Evolutionary conservation across 2,113 vertebrate genomes (phyloP).

Genomic region (Melanerpes formicivorus): DNA sequence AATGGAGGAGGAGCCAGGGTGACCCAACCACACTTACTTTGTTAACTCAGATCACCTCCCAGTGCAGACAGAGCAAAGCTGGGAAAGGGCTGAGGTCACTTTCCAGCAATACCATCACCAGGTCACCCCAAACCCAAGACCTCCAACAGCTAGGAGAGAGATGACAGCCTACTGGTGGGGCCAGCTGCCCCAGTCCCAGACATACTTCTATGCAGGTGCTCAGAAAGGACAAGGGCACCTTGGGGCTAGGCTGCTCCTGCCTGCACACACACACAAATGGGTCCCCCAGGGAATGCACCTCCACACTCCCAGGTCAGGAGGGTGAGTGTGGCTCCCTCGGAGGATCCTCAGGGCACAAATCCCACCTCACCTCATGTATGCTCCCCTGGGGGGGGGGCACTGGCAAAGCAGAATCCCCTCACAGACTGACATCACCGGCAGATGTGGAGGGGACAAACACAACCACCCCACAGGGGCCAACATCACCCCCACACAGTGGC

Average conservation of each 20-base stretch:
- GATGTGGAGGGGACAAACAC: fast-evolving
- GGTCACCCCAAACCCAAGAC: not conserved
- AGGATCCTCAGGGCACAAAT: not conserved
- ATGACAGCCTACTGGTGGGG: no score
- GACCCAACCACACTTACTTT: not conserved
- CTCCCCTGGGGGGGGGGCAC: fast-evolving
- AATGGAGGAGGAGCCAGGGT: not conserved
- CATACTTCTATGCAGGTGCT: fast-evolving
- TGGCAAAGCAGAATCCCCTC: fast-evolving
- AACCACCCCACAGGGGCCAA: fast-evolving
- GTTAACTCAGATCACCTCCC: not conserved
- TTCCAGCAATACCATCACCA: not conserved
- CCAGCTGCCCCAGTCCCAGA: not conserved
- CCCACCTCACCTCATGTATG: fast-evolving
- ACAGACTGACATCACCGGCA: fast-evolving
- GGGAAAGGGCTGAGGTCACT: not conserved
- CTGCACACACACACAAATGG: not conserved
- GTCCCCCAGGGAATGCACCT: not conserved
- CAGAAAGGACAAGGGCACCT: not conserved
- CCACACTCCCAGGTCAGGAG: not conserved
- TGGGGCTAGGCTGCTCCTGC: not conserved
- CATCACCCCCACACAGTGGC: fast-evolving
- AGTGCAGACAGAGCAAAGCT: fast-evolving
- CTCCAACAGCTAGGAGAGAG: not conserved
- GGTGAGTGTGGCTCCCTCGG: fast-evolving